These are phyloP conservation scores for Xanthia icteritia DNA, from an alignment of 2,888 invertebrate species.

Conservation along the genomic window DNA sequence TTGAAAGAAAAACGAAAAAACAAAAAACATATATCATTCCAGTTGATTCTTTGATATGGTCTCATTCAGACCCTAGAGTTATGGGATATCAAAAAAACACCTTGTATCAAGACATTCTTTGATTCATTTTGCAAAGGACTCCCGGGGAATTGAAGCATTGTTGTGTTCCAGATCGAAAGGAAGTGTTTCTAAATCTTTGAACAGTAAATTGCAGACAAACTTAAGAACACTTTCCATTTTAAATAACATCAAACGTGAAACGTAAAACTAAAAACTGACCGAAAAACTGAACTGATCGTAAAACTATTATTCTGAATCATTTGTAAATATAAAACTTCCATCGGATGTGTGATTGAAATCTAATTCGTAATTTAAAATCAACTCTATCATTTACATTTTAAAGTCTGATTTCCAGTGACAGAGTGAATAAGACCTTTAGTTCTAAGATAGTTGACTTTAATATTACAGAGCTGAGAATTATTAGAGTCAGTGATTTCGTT, in stretches of 20 bases:
- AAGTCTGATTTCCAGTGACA: not conserved
- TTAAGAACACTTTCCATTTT: not conserved
- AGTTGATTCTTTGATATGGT: no score
- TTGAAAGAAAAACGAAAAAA: no score
- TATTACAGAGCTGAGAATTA: slow-evolving; percentile 28
- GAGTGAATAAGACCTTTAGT: slow-evolving; percentile 10
- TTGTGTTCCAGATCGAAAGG: not conserved
- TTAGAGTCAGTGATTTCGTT: slow-evolving; percentile 12
- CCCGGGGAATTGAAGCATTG: not conserved
- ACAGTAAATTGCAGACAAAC: not conserved
- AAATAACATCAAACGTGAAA: not conserved
- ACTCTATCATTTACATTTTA: not conserved
- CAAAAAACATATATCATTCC: no score
- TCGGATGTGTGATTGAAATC: slow-evolving; percentile 17
- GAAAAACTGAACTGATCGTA: no score
- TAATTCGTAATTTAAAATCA: slow-evolving; percentile 4
- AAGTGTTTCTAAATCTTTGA: not conserved
- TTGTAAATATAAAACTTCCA: slow-evolving; percentile 26
- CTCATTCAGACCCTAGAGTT: no score
- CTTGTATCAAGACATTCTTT: no score
- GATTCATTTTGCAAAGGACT: no score
- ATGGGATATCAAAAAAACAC: no score
- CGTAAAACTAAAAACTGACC: no score
- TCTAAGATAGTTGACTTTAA: slow-evolving; percentile 16
- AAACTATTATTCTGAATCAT: not conserved